A percentile compares a stretch with the other conserved stretches of the same genome.
These are phyloP conservation scores for Drosophila navojoa DNA, from an alignment of 1,140 invertebrate species.

Conservation along the genomic window DNA sequence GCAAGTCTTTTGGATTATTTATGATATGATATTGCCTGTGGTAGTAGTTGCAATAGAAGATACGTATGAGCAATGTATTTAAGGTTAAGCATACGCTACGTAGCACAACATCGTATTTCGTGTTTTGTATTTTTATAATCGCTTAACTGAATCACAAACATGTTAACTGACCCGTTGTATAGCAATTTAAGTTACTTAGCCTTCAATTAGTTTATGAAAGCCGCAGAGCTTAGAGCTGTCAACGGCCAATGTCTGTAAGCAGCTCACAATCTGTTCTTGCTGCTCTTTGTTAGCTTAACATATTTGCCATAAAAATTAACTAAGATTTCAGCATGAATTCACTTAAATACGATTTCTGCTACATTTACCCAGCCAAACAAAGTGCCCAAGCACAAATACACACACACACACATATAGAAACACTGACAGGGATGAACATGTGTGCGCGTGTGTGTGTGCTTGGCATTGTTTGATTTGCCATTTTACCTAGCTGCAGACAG, in stretches of 20 bases:
- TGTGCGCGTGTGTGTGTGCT: constrained; percentile 12
- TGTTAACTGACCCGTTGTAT: constrained; percentile 2
- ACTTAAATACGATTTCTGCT: constrained; percentile 60
- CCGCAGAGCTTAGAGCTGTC: constrained; percentile 37
- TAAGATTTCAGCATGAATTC: constrained; percentile 62
- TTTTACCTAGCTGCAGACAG: constrained; percentile 43
- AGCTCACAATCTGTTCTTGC: constrained; percentile 26
- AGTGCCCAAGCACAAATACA: constrained; percentile 31
- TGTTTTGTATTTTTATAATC: not conserved
- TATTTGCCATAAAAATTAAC: constrained; percentile 65
- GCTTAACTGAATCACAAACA: not conserved
- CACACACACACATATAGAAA: constrained; percentile 31
- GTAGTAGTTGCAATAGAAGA: not conserved
- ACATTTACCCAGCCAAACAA: constrained; percentile 59
- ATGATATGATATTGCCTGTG: not conserved
- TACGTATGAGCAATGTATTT: not conserved
- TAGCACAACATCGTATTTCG: not conserved
- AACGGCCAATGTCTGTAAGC: constrained; percentile 17
- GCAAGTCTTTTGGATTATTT: constrained; percentile 9
- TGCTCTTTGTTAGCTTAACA: constrained; percentile 29
- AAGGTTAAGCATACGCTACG: constrained; percentile 20
- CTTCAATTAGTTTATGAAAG: constrained; percentile 47
- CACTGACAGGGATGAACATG: constrained; percentile 8
- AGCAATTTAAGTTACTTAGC: constrained; percentile 39
- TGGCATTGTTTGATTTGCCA: constrained; percentile 54